Evolutionary conservation across 2,797 vertebrate species (phyloP).

Genomic region (Protonibea diacanthus): DNA sequence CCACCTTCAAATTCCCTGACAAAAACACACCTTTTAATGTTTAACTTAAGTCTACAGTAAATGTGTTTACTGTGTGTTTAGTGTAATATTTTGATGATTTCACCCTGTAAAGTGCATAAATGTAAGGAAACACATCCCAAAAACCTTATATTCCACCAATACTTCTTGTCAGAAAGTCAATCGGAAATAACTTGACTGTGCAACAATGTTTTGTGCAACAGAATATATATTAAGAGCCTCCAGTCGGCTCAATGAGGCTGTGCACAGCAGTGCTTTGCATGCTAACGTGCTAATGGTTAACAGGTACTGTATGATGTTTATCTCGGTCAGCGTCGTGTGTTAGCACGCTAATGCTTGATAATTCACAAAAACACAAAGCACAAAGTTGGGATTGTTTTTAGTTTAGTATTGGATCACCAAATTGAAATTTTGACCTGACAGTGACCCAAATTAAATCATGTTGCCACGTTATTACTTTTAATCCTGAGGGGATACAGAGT

Average conservation of each 20-base stretch:
- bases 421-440: background rate
- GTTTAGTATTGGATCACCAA: background rate
- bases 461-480: background rate
- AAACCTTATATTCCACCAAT: background rate
- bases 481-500: background rate
- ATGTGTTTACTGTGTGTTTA: too few relatives aligned
- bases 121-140: background rate
- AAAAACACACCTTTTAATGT: too few relatives aligned
- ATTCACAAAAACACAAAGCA: background rate
- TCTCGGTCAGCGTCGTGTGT: too few relatives aligned
- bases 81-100: too few relatives aligned
- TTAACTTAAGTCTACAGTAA: too few relatives aligned
- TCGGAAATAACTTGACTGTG: background rate
- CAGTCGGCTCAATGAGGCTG: background rate
- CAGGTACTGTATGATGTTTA: too few relatives aligned
- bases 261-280: background rate
- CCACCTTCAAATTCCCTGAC: too few relatives aligned
- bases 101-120: too few relatives aligned
- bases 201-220: background rate
- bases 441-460: background rate
- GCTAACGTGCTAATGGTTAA: too few relatives aligned
- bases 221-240: background rate
- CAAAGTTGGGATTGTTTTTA: background rate
- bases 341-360: background rate
- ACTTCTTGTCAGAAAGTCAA: background rate